Base-by-base conservation (phyloP, 2,797 vertebrate species). In the Sebastes trivittatus region DNA sequence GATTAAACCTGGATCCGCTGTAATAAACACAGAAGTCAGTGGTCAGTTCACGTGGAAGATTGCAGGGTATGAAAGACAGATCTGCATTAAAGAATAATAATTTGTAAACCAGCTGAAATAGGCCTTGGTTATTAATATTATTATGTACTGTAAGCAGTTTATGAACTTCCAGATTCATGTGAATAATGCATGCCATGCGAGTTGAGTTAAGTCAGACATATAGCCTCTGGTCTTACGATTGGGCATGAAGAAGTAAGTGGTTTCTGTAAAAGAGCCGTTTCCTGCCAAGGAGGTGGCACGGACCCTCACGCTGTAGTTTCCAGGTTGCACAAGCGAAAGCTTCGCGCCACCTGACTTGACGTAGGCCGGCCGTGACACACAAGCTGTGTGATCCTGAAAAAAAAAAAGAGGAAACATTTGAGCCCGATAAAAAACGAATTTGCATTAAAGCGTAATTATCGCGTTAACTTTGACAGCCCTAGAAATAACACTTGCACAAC, bases 211-310 rank as follows among this genome's bases (percentile, higher is more conserved):
- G 25, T 30, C 52, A 11, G 38, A 60, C 1, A 18, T 8, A 6
- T 8, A 29, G 56, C 3, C 38, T 83, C 2, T 2, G 29, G 62
- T 88, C 98, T 97, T 96, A 99, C 98, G 87, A 54, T 98, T 97
- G 0, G 96, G 95, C 92, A 99, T 96, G 1, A 94, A 97, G 86
- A 99, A 98, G 69, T 97, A 96, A 2, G 94, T 92, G 4, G 96
- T 94, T 2, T 98, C 97, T 0, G 98, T 99, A 94, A 97, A 99
- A 0, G 98, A 99, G 60, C 98, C 98, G 0, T 99, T 99, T 30
- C 97, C 98, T 0, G 98, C 97, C 94, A 99, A 84, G 0, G 98
- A 99, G 0, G 97, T 99, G 36, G 98, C 98, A 0, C 98, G 96
- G n/a, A 99, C 87, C 3, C 94, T 94, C 69, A 99, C 96, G 0